These are phyloP conservation scores for Apoda limacodes DNA, from an alignment of 2,888 invertebrate genomes.

Conservation along the genomic window DNA sequence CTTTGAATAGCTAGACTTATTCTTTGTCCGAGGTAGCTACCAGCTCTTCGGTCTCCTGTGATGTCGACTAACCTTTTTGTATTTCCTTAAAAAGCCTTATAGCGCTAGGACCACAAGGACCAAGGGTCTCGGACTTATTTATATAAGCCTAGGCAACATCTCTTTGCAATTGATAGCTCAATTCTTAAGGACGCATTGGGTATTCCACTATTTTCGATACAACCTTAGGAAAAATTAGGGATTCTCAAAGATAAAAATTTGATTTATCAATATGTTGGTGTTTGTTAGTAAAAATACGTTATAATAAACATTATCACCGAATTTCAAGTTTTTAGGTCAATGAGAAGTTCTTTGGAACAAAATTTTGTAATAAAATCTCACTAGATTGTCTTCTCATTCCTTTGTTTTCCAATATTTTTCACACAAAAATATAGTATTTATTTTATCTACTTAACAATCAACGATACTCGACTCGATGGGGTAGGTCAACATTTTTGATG, in stretches of 20 bases:
- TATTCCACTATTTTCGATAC: too few relatives aligned
- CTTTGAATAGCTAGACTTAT: too few relatives aligned
- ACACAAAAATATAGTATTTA: background rate
- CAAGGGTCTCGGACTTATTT: too few relatives aligned
- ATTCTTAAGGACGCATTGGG: too few relatives aligned
- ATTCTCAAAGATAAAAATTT: background rate
- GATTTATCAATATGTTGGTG: background rate
- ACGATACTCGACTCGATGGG: background rate
- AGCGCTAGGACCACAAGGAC: too few relatives aligned
- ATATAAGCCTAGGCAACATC: too few relatives aligned
- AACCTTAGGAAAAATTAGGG: background rate
- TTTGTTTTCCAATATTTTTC: constrained; percentile 1
- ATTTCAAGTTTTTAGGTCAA: background rate
- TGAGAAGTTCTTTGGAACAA: background rate
- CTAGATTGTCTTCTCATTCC: background rate
- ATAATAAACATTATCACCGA: background rate
- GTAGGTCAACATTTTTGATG: background rate
- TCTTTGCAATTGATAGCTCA: too few relatives aligned
- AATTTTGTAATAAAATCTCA: background rate
- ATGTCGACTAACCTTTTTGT: too few relatives aligned
- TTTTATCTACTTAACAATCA: background rate
- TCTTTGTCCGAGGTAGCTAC: too few relatives aligned
- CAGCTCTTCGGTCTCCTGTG: too few relatives aligned
- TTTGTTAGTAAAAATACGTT: background rate
- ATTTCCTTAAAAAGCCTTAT: too few relatives aligned